Evolutionary conservation across 2,113 vertebrate genomes (phyloP).

Genomic region (Pampusana beccarii): DNA sequence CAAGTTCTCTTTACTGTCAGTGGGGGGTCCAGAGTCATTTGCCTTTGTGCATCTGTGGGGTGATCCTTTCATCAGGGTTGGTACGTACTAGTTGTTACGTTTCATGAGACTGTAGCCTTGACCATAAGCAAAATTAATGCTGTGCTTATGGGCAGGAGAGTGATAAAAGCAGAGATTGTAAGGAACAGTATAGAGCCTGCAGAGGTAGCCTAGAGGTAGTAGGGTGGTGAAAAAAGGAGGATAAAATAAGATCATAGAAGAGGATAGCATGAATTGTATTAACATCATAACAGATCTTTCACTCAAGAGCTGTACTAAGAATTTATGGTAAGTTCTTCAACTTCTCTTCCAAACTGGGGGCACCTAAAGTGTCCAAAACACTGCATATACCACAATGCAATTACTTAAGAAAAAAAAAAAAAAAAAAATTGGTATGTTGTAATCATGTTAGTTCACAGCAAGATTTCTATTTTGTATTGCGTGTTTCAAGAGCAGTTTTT

Average conservation of each 20-base stretch:
- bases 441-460: background rate
- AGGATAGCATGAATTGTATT: background rate
- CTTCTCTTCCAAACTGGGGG: background rate
- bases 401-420: background rate
- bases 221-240: background rate
- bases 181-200: background rate
- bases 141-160: background rate
- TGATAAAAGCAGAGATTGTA: background rate
- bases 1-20: constrained; percentile 18
- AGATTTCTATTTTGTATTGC: background rate
- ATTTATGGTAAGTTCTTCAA: background rate
- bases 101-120: background rate
- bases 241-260: background rate
- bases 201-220: background rate
- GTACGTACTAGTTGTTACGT: background rate
- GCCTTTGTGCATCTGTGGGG: background rate
- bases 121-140: background rate
- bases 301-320: background rate
- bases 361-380: background rate
- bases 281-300: background rate
- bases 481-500: background rate
- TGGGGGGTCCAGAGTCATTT: constrained; percentile 25
- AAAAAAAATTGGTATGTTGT: background rate
- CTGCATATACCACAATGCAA: background rate
- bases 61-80: background rate